phyloP scores from a whole-genome alignment of 2,113 vertebrate genomes.

The Columba janthina region DNA sequence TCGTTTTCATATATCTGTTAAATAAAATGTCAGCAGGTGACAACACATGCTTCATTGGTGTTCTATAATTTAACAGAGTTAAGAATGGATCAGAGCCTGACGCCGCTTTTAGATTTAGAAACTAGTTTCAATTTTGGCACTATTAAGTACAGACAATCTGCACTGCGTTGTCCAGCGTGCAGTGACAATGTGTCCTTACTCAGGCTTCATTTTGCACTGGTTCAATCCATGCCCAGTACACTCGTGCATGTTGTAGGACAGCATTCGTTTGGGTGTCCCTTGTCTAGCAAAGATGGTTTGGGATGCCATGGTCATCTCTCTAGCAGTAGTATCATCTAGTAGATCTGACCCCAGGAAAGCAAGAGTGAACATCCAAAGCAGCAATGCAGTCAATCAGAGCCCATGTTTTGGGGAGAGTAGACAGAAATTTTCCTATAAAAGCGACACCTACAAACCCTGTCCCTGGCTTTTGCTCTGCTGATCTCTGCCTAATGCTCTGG shows the following conservation, averaged over 20 bases:
- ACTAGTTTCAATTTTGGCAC: neutral
- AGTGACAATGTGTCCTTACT: neutral
- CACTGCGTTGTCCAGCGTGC: neutral
- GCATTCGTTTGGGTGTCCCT: neutral
- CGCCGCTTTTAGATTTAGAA: neutral
- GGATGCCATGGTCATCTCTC: neutral
- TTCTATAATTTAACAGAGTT: neutral
- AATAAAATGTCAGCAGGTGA: conserved; percentile 66
- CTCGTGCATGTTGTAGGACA: neutral
- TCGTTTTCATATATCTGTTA: conserved; percentile 48
- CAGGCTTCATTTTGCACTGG: neutral
- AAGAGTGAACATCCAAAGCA: neutral
- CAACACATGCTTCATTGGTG: neutral
- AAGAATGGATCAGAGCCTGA: neutral
- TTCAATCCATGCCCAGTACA: no score
- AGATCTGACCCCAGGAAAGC: neutral
- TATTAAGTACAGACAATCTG: neutral
- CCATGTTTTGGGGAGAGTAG: neutral
- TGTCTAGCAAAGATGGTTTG: neutral
- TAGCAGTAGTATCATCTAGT: neutral
- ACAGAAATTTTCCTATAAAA: neutral
- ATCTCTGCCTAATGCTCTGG: neutral
- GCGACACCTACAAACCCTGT: neutral
- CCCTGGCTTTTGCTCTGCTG: neutral
- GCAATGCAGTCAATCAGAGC: neutral